Conservation (phyloP, 2,888 invertebrate species). For the Drosophila kambysellisi region DNA sequence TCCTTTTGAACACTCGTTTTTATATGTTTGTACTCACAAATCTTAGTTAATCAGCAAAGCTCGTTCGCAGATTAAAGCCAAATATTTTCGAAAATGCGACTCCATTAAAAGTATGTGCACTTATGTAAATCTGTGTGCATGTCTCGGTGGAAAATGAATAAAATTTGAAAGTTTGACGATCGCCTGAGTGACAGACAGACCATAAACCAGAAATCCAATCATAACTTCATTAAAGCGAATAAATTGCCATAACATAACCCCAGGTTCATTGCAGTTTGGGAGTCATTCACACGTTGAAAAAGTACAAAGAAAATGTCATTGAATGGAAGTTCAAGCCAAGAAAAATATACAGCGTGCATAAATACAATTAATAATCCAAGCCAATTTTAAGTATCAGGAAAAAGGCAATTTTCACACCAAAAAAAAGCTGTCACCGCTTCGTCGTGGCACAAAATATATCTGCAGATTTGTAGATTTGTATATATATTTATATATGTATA, state of each 20-base stretch:
- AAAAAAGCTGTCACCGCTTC: constrained; percentile 39
- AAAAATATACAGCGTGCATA: background rate
- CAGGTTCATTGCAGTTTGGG: background rate
- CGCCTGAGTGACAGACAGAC: constrained; percentile 39
- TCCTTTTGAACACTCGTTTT: background rate
- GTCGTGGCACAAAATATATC: background rate
- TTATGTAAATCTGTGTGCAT: background rate
- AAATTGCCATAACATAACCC: background rate
- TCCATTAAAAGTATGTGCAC: no score
- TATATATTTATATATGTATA: constrained; percentile 1
- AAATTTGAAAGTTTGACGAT: constrained; percentile 41
- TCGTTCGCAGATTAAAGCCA: background rate
- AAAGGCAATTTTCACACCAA: constrained; percentile 13
- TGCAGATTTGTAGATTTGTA: background rate
- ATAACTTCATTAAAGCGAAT: constrained; percentile 12
- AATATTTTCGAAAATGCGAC: background rate
- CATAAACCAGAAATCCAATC: constrained; percentile 45
- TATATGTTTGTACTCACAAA: background rate
- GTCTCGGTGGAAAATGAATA: background rate
- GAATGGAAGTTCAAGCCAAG: constrained; percentile 18
- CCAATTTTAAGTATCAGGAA: constrained; percentile 35
- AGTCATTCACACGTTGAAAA: constrained; percentile 2
- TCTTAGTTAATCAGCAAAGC: background rate
- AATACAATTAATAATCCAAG: constrained; percentile 24
- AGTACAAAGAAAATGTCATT: constrained; percentile 1